Percentiles rank a stretch among this genome's conserved stretches.
Evolutionary conservation across 1,140 invertebrate species (phyloP).

Genomic region (Ooceraea biroi): DNA sequence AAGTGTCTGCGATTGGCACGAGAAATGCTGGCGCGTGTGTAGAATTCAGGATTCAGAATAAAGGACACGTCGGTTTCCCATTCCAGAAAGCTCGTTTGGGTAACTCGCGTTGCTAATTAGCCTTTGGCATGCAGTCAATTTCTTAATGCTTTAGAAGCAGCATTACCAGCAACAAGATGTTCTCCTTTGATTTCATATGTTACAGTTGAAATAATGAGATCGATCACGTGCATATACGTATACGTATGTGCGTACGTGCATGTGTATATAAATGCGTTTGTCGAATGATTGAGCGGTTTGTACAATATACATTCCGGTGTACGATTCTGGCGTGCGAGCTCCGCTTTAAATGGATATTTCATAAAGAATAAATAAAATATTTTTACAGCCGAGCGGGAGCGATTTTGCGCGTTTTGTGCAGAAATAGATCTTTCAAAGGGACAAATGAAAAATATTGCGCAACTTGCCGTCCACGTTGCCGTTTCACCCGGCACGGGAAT

Average conservation of each 20-base stretch:
- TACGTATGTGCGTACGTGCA: too few relatives aligned
- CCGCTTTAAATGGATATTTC: slow-evolving; percentile 21
- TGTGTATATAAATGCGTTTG: too few relatives aligned
- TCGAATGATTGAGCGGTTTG: not conserved
- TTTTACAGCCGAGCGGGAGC: not conserved
- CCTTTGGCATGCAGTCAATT: slow-evolving; percentile 21
- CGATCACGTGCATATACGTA: not conserved
- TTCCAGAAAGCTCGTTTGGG: not conserved
- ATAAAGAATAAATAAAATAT: slow-evolving; percentile 54
- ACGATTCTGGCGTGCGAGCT: not conserved
- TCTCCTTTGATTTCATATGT: slow-evolving; percentile 1
- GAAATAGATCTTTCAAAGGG: slow-evolving; percentile 37
- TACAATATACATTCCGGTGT: not conserved
- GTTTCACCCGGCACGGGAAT: not conserved
- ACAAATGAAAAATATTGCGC: slow-evolving; percentile 47
- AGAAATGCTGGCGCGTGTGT: not conserved
- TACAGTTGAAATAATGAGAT: not conserved
- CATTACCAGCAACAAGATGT: not conserved
- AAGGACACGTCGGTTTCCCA: not conserved
- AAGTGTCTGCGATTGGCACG: not conserved
- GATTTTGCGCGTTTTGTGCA: not conserved
- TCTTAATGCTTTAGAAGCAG: slow-evolving; percentile 7
- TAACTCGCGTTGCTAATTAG: slow-evolving; percentile 30
- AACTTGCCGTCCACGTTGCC: slow-evolving; percentile 13
- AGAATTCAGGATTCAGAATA: not conserved